phyloP scores from a whole-genome alignment of 2,113 vertebrate species.

The Aythya baeri region DNA sequence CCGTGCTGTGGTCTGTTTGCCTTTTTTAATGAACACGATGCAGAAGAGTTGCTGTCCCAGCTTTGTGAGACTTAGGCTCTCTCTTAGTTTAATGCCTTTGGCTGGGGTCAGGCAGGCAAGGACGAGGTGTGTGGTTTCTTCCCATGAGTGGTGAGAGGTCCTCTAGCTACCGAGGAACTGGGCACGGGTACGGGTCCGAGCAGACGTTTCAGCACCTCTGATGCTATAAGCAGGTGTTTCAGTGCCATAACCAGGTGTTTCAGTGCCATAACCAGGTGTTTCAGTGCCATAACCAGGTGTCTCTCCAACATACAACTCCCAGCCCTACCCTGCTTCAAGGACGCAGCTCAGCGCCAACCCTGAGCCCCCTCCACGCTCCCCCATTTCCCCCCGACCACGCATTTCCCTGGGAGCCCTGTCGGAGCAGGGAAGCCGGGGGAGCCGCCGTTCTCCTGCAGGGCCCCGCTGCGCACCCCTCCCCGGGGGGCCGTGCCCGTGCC shows the following conservation, averaged over 20 bases:
- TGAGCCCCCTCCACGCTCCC: accelerated
- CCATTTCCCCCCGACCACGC: background rate
- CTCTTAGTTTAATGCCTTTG: background rate
- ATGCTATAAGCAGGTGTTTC: background rate
- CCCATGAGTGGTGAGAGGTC: background rate
- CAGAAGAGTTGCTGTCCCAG: background rate
- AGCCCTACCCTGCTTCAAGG: background rate
- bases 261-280: accelerated
- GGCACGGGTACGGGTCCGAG: background rate
- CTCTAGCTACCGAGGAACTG: background rate
- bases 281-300: accelerated
- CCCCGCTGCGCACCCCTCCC: background rate
- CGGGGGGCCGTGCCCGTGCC: background rate
- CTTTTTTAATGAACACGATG: accelerated
- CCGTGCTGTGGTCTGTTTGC: accelerated
- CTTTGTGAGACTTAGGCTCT: background rate
- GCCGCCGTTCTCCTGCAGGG: accelerated
- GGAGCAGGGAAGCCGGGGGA: background rate
- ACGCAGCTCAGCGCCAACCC: background rate
- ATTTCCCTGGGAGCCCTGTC: background rate
- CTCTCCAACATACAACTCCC: background rate
- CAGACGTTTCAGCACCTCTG: background rate
- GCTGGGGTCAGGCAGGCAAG: background rate
- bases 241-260: accelerated
- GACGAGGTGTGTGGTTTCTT: background rate